These are phyloP conservation scores for Rhineura floridana DNA, from an alignment of 2,113 vertebrate species.

Conservation along the genomic window DNA sequence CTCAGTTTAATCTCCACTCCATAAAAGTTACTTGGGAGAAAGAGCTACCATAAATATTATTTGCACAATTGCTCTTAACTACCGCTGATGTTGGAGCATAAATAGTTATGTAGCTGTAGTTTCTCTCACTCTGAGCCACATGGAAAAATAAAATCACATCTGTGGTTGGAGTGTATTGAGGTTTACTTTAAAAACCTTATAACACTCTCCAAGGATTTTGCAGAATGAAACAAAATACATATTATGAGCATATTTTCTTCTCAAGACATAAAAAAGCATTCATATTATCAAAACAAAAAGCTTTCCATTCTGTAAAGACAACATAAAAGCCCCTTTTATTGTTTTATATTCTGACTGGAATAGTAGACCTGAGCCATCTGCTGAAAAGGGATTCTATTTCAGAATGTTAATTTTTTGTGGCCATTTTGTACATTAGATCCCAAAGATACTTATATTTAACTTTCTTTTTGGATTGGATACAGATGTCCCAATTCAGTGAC, in stretches of 20 bases:
- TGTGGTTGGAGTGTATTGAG: slow-evolving; percentile 5
- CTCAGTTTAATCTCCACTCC: background rate
- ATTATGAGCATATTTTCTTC: background rate
- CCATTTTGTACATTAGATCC: background rate
- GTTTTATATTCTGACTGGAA: background rate
- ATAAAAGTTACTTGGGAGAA: background rate
- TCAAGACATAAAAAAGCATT: background rate
- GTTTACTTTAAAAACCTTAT: background rate
- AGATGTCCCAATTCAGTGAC: background rate
- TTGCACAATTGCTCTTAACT: background rate
- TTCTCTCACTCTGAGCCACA: background rate
- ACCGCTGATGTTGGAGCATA: background rate
- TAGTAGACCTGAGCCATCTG: background rate
- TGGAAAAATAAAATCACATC: slow-evolving; percentile 23
- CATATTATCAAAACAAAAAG: background rate
- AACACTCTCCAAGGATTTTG: background rate
- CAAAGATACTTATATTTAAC: background rate
- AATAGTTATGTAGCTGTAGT: background rate
- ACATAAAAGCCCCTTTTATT: background rate
- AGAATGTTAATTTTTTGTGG: background rate
- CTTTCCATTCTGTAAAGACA: background rate
- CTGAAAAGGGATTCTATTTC: background rate
- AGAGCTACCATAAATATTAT: background rate
- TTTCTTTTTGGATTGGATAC: background rate
- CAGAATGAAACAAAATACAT: background rate